These are phyloP conservation scores for Papilio xuthus DNA, from an alignment of 1,140 invertebrate genomes.

Conservation along the genomic window DNA sequence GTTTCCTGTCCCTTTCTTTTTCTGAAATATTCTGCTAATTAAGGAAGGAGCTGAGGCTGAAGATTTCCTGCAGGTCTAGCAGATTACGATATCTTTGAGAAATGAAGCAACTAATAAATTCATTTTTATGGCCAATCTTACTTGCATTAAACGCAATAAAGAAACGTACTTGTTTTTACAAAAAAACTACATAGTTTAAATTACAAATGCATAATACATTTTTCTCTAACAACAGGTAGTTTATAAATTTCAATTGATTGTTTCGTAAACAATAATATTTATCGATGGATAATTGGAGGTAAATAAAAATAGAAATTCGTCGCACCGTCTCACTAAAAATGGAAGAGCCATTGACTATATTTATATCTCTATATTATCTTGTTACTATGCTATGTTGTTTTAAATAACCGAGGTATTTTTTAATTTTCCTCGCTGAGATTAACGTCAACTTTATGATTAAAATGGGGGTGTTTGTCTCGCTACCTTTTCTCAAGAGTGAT, in stretches of 20 bases:
- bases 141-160: constrained; percentile 19
- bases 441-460: constrained; percentile 28
- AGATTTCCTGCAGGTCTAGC: constrained; percentile 73
- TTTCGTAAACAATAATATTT: background rate
- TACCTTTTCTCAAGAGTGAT: constrained; percentile 27
- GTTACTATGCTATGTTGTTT: background rate
- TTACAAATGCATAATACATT: too few relatives aligned
- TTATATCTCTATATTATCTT: background rate
- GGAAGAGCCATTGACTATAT: background rate
- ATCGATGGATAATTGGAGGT: background rate
- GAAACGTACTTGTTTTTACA: background rate
- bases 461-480: constrained; percentile 17
- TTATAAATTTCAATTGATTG: too few relatives aligned
- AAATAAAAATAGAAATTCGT: background rate
- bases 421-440: constrained; percentile 23
- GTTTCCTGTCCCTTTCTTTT: constrained; percentile 66
- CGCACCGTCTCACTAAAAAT: background rate
- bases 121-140: constrained; percentile 63
- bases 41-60: constrained; percentile 75
- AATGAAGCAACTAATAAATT: constrained; percentile 61
- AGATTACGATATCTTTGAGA: constrained; percentile 68
- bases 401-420: constrained; percentile 24
- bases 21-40: constrained; percentile 78
- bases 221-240: too few relatives aligned
- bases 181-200: background rate